These are phyloP conservation scores for Pyxicephalus adspersus DNA, from an alignment of 2,113 vertebrate genomes.

Conservation along the genomic window DNA sequence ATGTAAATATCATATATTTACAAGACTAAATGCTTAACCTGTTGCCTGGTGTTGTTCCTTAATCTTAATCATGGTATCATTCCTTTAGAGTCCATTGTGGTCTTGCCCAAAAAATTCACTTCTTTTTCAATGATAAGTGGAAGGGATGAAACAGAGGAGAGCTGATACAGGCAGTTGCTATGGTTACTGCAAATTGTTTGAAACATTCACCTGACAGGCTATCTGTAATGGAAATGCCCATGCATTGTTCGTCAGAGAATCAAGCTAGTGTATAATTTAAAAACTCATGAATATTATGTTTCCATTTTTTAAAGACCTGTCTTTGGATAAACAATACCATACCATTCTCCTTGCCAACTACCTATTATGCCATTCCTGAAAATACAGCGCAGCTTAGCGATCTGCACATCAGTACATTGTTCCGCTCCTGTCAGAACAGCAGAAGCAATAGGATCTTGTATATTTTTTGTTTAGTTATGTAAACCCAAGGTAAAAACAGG, in stretches of 20 bases:
- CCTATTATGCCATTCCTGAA: not conserved
- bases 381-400: constrained; percentile 10
- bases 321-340: constrained; percentile 34
- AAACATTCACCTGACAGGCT: constrained; percentile 30
- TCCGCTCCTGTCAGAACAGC: not conserved
- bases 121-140: constrained; percentile 3
- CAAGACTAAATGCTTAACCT: too few species aligned
- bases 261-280: constrained; percentile 27
- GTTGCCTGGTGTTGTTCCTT: not conserved
- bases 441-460: not conserved
- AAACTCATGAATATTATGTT: constrained; percentile 43
- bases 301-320: constrained; percentile 27
- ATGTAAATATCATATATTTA: too few species aligned
- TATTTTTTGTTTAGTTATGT: not conserved
- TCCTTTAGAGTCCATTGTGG: not conserved
- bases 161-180: constrained; percentile 20
- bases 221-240: constrained; percentile 28
- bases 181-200: constrained; percentile 15
- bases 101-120: not conserved
- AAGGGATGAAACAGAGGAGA: not conserved
- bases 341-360: not conserved
- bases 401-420: not conserved
- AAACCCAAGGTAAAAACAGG: not conserved
- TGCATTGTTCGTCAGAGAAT: constrained; percentile 38
- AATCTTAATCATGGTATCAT: not conserved